phyloP scores from a whole-genome alignment of 1,140 invertebrate species.

The Cydia splendana region DNA sequence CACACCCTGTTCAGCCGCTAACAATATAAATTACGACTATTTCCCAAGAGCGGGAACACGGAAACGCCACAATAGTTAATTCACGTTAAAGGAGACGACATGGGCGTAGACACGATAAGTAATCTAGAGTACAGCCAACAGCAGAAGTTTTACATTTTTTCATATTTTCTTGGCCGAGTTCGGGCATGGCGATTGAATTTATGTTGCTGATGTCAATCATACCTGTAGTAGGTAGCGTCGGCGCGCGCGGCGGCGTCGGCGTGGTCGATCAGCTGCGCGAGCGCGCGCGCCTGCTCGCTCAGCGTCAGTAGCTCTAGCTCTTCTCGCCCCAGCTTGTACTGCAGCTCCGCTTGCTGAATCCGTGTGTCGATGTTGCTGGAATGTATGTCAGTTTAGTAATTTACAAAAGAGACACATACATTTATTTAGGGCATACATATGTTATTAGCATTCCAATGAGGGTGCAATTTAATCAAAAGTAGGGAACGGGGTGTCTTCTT shows the following conservation, averaged over 20 bases:
- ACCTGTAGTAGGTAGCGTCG: constrained; percentile 84
- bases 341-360: constrained; percentile 93
- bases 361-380: constrained; percentile 92
- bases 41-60: constrained; percentile 5
- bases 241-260: constrained; percentile 78
- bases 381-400: neutral
- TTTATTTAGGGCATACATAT: no score
- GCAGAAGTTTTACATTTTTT: neutral
- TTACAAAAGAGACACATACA: neutral
- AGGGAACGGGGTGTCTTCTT: no score
- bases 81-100: constrained; percentile 15
- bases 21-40: constrained; percentile 9
- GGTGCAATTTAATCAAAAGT: no score
- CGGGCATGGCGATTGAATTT: no score
- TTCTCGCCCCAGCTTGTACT: constrained; percentile 92
- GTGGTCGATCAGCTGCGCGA: constrained; percentile 88
- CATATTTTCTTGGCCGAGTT: neutral
- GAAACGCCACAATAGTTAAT: constrained; percentile 28
- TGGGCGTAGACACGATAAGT: neutral
- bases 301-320: constrained; percentile 92
- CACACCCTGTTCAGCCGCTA: neutral
- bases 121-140: neutral
- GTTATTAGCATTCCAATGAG: no score
- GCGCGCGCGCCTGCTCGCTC: constrained; percentile 89
- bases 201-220: constrained; percentile 20